Base-by-base conservation (phyloP, 2,113 vertebrate species). In the Notarius lentiginosus region DNA sequence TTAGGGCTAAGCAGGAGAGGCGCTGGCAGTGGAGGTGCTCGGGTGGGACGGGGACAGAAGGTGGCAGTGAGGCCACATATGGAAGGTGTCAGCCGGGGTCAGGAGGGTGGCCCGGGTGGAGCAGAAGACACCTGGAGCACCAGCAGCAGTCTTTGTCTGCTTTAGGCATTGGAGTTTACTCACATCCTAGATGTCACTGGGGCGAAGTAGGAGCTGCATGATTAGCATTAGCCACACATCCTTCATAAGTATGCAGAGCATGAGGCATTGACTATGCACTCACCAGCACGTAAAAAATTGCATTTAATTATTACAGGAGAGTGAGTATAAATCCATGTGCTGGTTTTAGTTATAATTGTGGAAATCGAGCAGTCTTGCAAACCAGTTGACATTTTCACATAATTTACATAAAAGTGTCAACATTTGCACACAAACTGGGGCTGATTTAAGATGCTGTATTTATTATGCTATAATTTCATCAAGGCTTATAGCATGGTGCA, bases 41-140 rank as follows among this genome's bases (percentile, higher is more conserved):
- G 76, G 75, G 87, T 87, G 91, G 91, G 91, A 91, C 90, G 83
- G 91, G 90, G 92, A 94, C 95, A 94, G 95, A 94, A 93, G 94
- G 93, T 91, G 91, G 88, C 88, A 88, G 92, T 88, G 87, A 91
- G 88, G 93, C 88, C 91, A 88, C 94, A 94, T 94, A 95, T 94
- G 94, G 93, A 88, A 90, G 84, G 87, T 92, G 94, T 90, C 92
- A 92, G 89, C 53, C 89, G 88, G 83, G 94, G 94, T 94, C 94
- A 94, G 90, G 86, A 87, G 88, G 92, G 89, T 91, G 91, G 92
- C 91, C 90, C 75, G 75, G 85, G 87, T 87, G 92, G 92, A 91
- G 86, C 91, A 87, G 91, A 80, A 53, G 90, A 90, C 93, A 93
- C 93, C 92, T 92, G 92, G 91, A 93, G 76, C 91, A 82, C 91